These are phyloP conservation scores for Crotophaga sulcirostris DNA, from an alignment of 2,113 vertebrate species.

Conservation along the genomic window DNA sequence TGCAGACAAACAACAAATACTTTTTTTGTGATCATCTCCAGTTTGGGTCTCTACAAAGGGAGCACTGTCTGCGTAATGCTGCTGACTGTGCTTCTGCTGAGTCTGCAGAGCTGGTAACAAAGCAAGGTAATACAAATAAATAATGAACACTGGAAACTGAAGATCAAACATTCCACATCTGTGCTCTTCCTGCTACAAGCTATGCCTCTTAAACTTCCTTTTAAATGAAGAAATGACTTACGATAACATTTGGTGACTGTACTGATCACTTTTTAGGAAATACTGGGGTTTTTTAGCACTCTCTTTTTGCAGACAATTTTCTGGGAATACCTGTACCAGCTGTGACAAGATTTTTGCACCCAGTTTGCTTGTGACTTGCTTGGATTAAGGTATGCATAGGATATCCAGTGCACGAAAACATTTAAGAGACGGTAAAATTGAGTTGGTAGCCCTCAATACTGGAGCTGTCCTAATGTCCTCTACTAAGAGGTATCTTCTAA, in stretches of 20 bases:
- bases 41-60: conserved; percentile 21
- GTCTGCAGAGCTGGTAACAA: not conserved
- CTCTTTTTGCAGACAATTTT: not conserved
- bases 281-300: not conserved
- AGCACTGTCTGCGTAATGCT: not conserved
- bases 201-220: not conserved
- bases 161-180: not conserved
- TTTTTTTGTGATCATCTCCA: not conserved
- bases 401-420: not conserved
- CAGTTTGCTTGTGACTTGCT: not conserved
- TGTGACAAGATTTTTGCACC: not conserved
- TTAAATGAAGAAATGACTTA: not conserved
- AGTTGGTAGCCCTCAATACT: not conserved
- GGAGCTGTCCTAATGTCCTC: not conserved
- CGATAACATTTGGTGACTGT: not conserved
- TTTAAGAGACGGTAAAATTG: not conserved
- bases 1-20: not conserved
- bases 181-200: not conserved
- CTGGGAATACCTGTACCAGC: not conserved
- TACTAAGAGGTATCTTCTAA: not conserved
- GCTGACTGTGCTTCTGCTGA: not conserved
- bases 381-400: fast-evolving
- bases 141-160: not conserved
- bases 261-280: not conserved
- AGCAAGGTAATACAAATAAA: conserved; percentile 38